Evolutionary conservation across 2,113 vertebrate species (phyloP).

Genomic region (Thryonomys swinderianus): DNA sequence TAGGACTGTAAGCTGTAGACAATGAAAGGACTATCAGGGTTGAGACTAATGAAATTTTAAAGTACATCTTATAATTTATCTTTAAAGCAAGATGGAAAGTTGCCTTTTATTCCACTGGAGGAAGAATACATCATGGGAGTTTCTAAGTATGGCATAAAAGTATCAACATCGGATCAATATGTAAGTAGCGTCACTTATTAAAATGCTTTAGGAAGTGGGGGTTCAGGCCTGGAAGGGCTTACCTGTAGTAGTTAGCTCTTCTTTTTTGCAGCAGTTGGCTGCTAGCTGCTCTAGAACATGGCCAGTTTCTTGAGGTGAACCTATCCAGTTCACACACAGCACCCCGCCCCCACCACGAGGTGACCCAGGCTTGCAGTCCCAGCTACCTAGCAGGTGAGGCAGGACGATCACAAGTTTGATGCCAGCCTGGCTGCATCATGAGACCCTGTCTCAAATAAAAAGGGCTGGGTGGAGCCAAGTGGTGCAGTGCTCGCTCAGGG

Average conservation of each 20-base stretch:
- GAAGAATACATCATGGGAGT: constrained; percentile 97
- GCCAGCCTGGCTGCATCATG: not conserved
- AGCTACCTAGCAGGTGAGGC: not conserved
- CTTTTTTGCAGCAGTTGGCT: not conserved
- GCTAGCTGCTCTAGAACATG: not conserved
- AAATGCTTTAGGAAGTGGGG: not conserved
- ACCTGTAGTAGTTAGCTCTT: not conserved
- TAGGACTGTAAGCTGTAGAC: not conserved
- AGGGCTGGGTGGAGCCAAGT: not conserved
- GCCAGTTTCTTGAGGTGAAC: not conserved
- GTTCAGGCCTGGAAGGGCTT: not conserved
- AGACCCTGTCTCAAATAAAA: not conserved
- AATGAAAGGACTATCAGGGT: not conserved
- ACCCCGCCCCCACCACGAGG: not conserved
- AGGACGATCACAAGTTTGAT: not conserved
- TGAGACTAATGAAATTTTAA: not conserved
- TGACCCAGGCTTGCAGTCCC: not conserved
- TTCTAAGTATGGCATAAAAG: constrained; percentile 97
- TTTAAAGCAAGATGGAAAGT: constrained; percentile 97
- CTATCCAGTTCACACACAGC: not conserved
- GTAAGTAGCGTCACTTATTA: constrained; percentile 88
- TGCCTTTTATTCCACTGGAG: constrained; percentile 96
- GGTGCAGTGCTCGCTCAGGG: not conserved
- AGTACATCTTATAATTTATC: constrained; percentile 59
- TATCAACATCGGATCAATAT: constrained; percentile 95